Percentiles rank a stretch among this genome's conserved stretches.
Evolutionary conservation across 2,113 vertebrate species (phyloP).

Genomic region (Motacilla tschutschensis): DNA sequence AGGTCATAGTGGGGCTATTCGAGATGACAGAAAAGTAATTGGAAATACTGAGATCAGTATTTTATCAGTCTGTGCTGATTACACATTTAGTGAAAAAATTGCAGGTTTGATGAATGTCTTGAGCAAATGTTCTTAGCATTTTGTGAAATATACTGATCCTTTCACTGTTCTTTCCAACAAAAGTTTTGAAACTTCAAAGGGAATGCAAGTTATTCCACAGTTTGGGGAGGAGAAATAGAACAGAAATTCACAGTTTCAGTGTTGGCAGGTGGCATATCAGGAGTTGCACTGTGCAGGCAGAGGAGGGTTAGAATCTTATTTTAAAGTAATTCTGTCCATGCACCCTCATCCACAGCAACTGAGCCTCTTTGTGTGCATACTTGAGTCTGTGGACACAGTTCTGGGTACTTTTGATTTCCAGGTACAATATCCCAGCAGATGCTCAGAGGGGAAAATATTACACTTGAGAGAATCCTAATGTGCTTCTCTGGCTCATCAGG

Average conservation of each 20-base stretch:
- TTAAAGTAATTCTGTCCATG: neutral
- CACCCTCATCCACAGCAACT: neutral
- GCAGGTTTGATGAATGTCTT: neutral
- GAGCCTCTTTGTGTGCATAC: neutral
- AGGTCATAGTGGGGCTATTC: neutral
- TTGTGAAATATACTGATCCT: neutral
- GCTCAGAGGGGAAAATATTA: neutral
- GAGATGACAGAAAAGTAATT: neutral
- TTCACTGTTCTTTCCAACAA: neutral
- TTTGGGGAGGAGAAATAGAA: neutral
- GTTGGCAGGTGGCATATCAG: neutral
- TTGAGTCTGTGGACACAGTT: accelerated
- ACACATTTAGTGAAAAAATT: neutral
- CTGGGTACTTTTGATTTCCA: neutral
- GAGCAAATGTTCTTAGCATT: neutral
- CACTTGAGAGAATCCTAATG: neutral
- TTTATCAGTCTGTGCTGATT: neutral
- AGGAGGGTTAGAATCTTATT: neutral
- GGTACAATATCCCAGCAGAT: neutral
- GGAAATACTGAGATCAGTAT: neutral
- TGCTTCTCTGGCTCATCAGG: neutral
- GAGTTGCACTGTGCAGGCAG: neutral
- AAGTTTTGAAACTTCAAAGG: neutral
- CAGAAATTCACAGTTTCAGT: neutral
- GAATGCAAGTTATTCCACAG: neutral